phyloP scores from a whole-genome alignment of 2,888 invertebrate genomes.

The Boloria euphrosyne region DNA sequence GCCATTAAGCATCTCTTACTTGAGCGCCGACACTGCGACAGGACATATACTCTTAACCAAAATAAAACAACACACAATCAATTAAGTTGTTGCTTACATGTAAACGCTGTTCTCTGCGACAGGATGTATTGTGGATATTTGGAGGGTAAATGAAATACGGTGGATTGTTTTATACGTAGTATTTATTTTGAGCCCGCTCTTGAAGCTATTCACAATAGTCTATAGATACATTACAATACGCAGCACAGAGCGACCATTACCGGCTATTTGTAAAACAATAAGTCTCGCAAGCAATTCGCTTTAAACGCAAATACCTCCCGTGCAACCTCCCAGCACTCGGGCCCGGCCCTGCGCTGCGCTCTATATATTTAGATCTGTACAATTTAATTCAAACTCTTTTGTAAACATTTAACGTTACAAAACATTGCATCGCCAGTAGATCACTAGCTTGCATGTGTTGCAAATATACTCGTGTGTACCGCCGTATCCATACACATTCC shows the following conservation, averaged over 20 bases:
- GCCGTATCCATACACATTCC: too few relatives aligned
- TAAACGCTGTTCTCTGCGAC: not conserved
- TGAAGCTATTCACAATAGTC: slow-evolving; percentile 41
- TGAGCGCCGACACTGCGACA: slow-evolving; percentile 2
- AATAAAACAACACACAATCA: not conserved
- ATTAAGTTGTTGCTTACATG: not conserved
- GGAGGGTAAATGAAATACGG: slow-evolving; percentile 28
- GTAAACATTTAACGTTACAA: not conserved
- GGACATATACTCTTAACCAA: not conserved
- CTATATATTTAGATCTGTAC: slow-evolving; percentile 11
- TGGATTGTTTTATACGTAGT: slow-evolving; percentile 39
- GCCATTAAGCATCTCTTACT: slow-evolving; percentile 10
- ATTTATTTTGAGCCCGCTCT: slow-evolving; percentile 48
- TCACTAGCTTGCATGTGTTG: not conserved
- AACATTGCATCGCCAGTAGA: not conserved
- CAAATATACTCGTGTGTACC: too few relatives aligned
- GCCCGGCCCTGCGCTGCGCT: not conserved
- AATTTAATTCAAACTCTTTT: slow-evolving; percentile 2
- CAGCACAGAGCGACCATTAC: not conserved
- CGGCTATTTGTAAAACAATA: slow-evolving; percentile 9
- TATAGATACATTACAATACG: slow-evolving; percentile 27
- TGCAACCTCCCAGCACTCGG: not conserved
- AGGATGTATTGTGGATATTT: not conserved
- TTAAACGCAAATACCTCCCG: slow-evolving; percentile 9
- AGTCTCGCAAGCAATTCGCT: slow-evolving; percentile 2